Base-by-base conservation (phyloP, 2,113 vertebrate genomes). In the Rhombomys opimus region DNA sequence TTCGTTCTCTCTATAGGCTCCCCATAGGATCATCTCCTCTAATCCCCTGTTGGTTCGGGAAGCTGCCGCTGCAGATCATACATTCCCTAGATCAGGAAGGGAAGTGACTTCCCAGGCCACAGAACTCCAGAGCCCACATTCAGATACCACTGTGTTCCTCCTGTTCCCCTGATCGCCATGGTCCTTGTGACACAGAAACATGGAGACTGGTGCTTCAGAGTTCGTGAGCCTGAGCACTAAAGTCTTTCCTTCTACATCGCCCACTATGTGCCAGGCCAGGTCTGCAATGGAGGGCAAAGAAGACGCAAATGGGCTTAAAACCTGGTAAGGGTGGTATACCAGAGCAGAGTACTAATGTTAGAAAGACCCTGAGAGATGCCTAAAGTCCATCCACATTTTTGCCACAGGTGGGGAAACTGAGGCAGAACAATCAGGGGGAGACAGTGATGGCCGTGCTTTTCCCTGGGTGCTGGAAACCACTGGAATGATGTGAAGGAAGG, bases 371-470 rank as follows among this genome's bases (percentile, higher is more conserved):
- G 17, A 65, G 82, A 23, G 82, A 65, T 63, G 67, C 52, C 32
- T 20, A 68, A 46, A 84, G 82, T 87, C 67, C 22, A 65, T 7
- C 41, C 17, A 17, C 41, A 38, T 72, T 95, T 70, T 15, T 84
- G 81, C 95, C 80, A 91, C 41, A 93, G 72, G 5, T 70, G 54
- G 20, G 35, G 50, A 96, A n/a, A 92, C 89, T 12, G 30, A 96
- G 85, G 76, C 86, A 80, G 65, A 41, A 72, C 38, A 85, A 50
- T n/a, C 68, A 80, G 67, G 52, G 50, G 77, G 61, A 91, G 35
- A 93, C 11, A 90, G 18, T 17, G 20, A 27, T 84, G 73, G n/a
- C 4, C 52, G 2, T 94, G 10, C n/a, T 84, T 57, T 38, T 75
- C 23, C 41, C 59, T 11, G 32, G 63, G 57, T 82, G 52, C 77